Percentiles rank a stretch among this genome's conserved stretches.
Conservation (phyloP, 2,113 vertebrate species). For the Rafetus swinhoei region DNA sequence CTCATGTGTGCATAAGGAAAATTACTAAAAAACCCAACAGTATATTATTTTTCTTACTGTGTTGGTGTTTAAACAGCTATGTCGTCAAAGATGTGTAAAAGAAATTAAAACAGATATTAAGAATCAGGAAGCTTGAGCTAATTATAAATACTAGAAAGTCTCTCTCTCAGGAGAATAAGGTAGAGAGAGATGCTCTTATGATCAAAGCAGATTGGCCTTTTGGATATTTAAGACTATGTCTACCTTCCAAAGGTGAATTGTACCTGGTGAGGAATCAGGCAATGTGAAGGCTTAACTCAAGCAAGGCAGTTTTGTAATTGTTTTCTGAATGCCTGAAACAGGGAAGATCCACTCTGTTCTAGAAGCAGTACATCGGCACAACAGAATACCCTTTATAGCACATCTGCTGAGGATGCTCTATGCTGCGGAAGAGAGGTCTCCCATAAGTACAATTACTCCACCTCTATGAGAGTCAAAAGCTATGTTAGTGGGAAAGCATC, state of each 20-base stretch:
- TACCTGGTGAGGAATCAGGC: not conserved
- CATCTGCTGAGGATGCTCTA: too few species aligned
- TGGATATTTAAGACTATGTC: not conserved
- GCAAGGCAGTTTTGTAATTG: not conserved
- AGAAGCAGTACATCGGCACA: too few species aligned
- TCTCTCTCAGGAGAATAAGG: not conserved
- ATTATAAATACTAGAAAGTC: not conserved
- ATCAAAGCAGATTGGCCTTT: not conserved
- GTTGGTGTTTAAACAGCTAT: conserved; percentile 3
- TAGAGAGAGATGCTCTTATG: not conserved
- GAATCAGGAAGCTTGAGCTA: not conserved
- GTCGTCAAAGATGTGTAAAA: not conserved
- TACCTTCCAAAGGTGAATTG: not conserved
- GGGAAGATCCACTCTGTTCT: not conserved
- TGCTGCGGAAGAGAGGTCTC: too few species aligned
- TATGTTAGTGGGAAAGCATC: too few species aligned
- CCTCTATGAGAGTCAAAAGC: too few species aligned
- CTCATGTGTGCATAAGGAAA: not conserved
- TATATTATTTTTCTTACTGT: conserved; percentile 6
- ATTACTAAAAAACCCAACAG: not conserved
- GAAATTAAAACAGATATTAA: not conserved
- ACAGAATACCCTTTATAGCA: too few species aligned
- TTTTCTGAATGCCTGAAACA: not conserved
- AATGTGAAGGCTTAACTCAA: not conserved
- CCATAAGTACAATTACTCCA: too few species aligned